A percentile compares a stretch with the other conserved stretches of the same genome.
These are phyloP conservation scores for Psilopsiagon aymara DNA, from an alignment of 2,113 vertebrate species.

Conservation along the genomic window DNA sequence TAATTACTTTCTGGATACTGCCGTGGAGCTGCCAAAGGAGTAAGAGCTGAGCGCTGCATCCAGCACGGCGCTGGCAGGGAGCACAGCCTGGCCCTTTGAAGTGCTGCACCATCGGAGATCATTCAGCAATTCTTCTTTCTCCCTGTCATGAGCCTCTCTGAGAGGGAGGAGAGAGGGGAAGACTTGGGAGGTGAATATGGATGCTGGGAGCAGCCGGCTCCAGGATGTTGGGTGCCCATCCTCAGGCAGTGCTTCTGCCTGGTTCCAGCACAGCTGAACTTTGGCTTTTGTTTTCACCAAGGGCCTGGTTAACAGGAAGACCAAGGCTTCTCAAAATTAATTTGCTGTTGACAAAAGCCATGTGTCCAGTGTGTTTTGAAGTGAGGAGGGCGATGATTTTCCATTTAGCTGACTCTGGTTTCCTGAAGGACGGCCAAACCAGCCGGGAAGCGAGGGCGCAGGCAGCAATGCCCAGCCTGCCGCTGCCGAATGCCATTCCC, in stretches of 20 bases:
- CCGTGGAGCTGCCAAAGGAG: conserved; percentile 30
- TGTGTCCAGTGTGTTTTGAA: fast-evolving
- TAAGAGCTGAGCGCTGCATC: neutral
- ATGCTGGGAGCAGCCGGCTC: neutral
- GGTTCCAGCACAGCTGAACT: fast-evolving
- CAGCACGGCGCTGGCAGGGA: neutral
- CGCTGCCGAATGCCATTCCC: fast-evolving
- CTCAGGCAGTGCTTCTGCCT: neutral
- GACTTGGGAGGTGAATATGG: neutral
- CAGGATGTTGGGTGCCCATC: fast-evolving
- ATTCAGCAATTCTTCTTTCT: conserved; percentile 22
- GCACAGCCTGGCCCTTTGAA: conserved; percentile 10
- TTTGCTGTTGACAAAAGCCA: neutral
- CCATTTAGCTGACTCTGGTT: neutral
- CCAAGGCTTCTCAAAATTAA: neutral
- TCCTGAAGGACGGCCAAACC: neutral
- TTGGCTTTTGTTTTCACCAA: fast-evolving
- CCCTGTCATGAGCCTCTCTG: neutral
- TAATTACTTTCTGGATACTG: conserved; percentile 31
- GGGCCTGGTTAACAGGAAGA: fast-evolving
- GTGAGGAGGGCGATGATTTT: neutral
- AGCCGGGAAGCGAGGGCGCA: neutral
- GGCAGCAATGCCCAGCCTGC: fast-evolving
- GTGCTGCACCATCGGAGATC: neutral
- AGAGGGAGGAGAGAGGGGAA: neutral